A percentile compares a stretch with the other conserved stretches of the same genome.
These are phyloP conservation scores for Drosophila gunungcola DNA, from an alignment of 1,140 invertebrate genomes.

Conservation along the genomic window DNA sequence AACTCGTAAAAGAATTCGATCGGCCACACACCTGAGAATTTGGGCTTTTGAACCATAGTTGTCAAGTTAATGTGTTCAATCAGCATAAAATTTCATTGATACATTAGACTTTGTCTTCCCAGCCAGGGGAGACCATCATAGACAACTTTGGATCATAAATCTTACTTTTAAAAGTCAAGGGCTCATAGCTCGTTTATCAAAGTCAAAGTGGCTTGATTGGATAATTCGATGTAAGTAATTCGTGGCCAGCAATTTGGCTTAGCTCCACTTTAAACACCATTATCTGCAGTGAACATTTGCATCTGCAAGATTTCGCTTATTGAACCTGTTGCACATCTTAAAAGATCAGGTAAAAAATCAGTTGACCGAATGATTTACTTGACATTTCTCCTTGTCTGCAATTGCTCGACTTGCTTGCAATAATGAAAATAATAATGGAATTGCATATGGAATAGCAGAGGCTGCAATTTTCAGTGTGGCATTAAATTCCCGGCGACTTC, in stretches of 20 bases:
- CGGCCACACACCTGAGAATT: too few relatives aligned
- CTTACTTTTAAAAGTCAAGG: constrained; percentile 21
- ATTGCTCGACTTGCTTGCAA: constrained; percentile 10
- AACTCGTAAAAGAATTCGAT: too few relatives aligned
- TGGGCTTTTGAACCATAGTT: too few relatives aligned
- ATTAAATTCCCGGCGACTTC: constrained; percentile 33
- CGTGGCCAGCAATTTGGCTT: constrained; percentile 1
- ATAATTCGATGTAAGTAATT: constrained; percentile 24
- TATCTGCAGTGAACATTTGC: constrained; percentile 17
- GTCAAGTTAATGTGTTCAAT: too few relatives aligned
- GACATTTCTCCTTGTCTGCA: constrained; percentile 37
- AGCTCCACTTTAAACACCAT: neutral
- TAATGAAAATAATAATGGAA: constrained; percentile 48
- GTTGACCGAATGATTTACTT: constrained; percentile 65
- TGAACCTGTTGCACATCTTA: constrained; percentile 13
- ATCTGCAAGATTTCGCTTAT: constrained; percentile 14
- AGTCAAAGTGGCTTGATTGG: constrained; percentile 7
- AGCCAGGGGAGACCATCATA: constrained; percentile 7
- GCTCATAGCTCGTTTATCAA: constrained; percentile 14
- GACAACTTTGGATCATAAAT: constrained; percentile 19
- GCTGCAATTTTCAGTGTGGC: constrained; percentile 33
- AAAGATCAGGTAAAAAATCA: constrained; percentile 46
- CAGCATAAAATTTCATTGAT: too few relatives aligned
- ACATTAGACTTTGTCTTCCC: neutral
- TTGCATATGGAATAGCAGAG: constrained; percentile 40